These are phyloP conservation scores for Gymnoscopelus microlampas DNA, from an alignment of 2,797 vertebrate species.

Conservation along the genomic window DNA sequence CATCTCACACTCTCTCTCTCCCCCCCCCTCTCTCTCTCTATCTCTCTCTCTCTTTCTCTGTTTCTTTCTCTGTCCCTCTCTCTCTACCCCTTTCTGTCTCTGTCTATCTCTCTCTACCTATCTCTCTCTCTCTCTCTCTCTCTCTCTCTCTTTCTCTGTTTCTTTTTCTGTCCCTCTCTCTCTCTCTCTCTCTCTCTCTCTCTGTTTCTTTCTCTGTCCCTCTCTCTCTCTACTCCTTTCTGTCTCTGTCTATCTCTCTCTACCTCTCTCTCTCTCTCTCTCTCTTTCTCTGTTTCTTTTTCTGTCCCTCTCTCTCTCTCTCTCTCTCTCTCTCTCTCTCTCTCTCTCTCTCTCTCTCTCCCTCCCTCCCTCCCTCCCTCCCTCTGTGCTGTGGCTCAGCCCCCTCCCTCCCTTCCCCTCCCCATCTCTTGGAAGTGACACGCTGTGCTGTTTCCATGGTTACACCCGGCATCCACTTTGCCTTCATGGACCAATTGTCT, in stretches of 20 bases:
- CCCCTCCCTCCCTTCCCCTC: slow-evolving; percentile 1
- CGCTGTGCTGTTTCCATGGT: slow-evolving; percentile 61
- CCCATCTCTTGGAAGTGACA: slow-evolving; percentile 26
- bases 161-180: slow-evolving; percentile 1
- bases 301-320: no score
- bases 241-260: no score
- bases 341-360: slow-evolving; percentile 15
- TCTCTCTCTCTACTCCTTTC: no score
- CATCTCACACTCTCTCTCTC: neutral
- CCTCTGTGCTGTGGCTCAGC: slow-evolving; percentile 20
- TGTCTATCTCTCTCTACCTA: no score
- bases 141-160: no score
- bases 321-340: slow-evolving; percentile 1
- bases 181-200: slow-evolving; percentile 2
- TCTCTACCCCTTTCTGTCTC: no score
- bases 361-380: slow-evolving; percentile 9
- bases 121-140: no score
- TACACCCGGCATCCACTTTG: slow-evolving; percentile 38
- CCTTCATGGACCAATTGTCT: slow-evolving; percentile 8
- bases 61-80: no score
- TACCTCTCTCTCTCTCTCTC: no score
- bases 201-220: neutral
- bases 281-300: no score
- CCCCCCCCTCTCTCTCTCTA: no score
- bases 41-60: no score